Percentiles rank a stretch among this genome's conserved stretches.
Evolutionary conservation across 2,797 vertebrate genomes (phyloP).

Genomic region (Pantherophis alleghaniensis): DNA sequence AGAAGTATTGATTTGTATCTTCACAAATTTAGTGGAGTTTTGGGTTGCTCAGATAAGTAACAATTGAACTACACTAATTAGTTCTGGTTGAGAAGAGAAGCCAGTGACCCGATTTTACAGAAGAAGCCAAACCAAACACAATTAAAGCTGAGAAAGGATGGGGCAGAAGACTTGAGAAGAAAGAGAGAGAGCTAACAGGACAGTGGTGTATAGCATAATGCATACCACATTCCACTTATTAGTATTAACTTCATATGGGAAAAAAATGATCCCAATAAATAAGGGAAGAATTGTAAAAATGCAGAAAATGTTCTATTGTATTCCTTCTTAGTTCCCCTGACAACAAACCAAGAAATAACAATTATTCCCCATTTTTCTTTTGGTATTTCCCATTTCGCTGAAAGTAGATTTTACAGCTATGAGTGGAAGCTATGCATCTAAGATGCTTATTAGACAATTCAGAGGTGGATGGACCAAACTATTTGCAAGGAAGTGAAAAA

Average conservation of each 20-base stretch:
- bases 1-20: accelerated
- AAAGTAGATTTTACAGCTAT: not conserved
- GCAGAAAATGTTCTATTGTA: not conserved
- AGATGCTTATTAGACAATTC: not conserved
- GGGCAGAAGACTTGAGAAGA: not conserved
- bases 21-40: accelerated
- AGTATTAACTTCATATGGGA: not conserved
- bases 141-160: not conserved
- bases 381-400: not conserved
- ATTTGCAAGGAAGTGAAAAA: not conserved
- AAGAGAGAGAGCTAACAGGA: not conserved
- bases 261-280: accelerated
- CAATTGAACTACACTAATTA: accelerated
- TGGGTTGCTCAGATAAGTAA: accelerated
- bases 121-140: not conserved
- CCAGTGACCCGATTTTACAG: slow-evolving; percentile 6
- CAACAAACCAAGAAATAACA: not conserved
- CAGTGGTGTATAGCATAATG: not conserved
- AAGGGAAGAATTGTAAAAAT: accelerated
- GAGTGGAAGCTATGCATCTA: too few species aligned
- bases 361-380: not conserved
- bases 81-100: not conserved
- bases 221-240: not conserved
- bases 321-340: accelerated
- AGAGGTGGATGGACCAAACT: not conserved